phyloP scores from a whole-genome alignment of 2,888 invertebrate genomes.

The Lasioglossum figueresi region DNA sequence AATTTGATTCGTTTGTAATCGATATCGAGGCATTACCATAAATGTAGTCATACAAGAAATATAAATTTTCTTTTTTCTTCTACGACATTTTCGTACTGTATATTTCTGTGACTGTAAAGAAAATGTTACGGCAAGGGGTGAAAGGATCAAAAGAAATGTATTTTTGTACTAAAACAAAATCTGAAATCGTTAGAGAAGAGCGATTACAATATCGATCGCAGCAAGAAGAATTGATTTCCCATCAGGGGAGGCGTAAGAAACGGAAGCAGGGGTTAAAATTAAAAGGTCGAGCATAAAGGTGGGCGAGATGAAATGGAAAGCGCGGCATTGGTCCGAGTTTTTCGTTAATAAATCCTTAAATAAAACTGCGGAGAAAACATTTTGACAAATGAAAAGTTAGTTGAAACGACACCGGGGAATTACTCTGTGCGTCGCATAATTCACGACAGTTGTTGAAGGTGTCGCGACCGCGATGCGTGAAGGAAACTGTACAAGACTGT shows the following conservation, averaged over 20 bases:
- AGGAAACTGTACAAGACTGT: slow-evolving; percentile 24
- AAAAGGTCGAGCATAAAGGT: not conserved
- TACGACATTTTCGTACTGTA: too few relatives aligned
- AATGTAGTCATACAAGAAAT: too few relatives aligned
- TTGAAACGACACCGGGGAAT: too few relatives aligned
- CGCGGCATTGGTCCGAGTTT: not conserved
- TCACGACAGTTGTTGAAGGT: not conserved
- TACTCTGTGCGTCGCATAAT: not conserved
- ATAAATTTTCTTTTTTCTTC: too few relatives aligned
- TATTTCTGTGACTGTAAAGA: too few relatives aligned
- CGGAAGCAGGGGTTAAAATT: not conserved
- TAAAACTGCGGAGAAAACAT: too few relatives aligned
- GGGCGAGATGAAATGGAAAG: not conserved
- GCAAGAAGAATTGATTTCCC: not conserved
- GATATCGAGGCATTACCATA: too few relatives aligned
- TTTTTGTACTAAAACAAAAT: not conserved
- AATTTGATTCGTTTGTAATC: too few relatives aligned
- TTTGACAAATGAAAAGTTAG: too few relatives aligned
- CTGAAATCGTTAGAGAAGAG: not conserved
- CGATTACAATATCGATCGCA: not conserved
- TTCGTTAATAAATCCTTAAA: too few relatives aligned
- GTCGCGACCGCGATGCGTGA: not conserved
- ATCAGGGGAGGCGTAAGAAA: not conserved
- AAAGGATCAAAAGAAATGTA: not conserved
- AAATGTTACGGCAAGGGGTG: too few relatives aligned